phyloP scores from a whole-genome alignment of 2,797 vertebrate species.

The Mormyrus hasselquistii region DNA sequence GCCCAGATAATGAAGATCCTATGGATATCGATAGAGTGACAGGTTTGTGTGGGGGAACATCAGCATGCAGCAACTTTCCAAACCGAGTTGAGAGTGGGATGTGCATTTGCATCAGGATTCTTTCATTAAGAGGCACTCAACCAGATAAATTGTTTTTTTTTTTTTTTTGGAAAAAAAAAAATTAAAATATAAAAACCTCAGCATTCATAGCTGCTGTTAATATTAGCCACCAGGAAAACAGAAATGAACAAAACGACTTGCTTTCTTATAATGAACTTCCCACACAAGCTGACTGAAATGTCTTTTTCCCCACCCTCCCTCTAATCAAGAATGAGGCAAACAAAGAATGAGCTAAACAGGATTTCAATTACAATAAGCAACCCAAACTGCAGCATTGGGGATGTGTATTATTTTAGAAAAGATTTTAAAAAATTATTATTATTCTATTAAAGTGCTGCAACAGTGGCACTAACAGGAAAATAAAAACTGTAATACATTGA shows the following conservation, averaged over 20 bases:
- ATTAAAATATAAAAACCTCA: background rate
- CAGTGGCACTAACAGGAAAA: background rate
- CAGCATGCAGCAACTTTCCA: background rate
- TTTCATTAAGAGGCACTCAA: conserved; percentile 2
- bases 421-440: background rate
- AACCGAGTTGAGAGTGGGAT: background rate
- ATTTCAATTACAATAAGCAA: background rate
- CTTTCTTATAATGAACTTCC: background rate
- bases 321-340: background rate
- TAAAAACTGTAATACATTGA: background rate
- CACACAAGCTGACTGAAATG: background rate
- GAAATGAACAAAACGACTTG: background rate
- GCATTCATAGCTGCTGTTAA: background rate
- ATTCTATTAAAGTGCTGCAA: background rate
- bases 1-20: conserved; percentile 98
- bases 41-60: background rate
- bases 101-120: background rate
- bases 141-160: background rate
- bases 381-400: background rate
- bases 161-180: background rate
- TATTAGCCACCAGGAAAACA: background rate
- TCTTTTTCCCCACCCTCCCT: background rate
- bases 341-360: background rate
- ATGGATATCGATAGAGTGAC: background rate
- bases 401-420: background rate